Base-by-base conservation (phyloP, 2,888 invertebrate species). In the Boloria selene region DNA sequence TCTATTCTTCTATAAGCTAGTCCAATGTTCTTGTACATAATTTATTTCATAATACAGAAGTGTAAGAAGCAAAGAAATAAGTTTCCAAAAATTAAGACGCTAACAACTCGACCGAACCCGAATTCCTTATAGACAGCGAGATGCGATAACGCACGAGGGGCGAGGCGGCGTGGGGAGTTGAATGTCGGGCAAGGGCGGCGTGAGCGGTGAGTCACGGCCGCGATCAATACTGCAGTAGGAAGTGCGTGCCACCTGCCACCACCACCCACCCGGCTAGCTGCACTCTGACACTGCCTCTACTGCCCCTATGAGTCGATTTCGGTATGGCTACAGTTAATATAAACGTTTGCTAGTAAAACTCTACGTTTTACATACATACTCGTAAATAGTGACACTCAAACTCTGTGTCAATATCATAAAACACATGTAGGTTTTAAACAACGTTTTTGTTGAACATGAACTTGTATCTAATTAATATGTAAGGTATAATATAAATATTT, bases 141-240 rank as follows among this genome's bases (percentile, higher is more conserved):
- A 77, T 75, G 76, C 77, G 82, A 83, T 83, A 83, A 78, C 76
- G 77, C 77, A 69, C 70, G 77, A 77, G 75, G 73, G 68, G 73
- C 72, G 77, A 73, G 75, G 72, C 68, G 72, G 73, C 68, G 75
- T 78, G 78, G 77, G 79, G 82, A 84, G 81, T 83, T 86, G 90
- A 89, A 92, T 90, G 88, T 92, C 91, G 91, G 90, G 90, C 91
- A 92, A 92, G 91, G 91, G 91, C 88, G 88, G 85, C 88, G 79
- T 88, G 90, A 91, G 88, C 91, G 91, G 79, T 88, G 90, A 91
- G 88, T 91, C 91, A 91, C 82, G 88, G 88, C 83, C 86, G 83
- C 80, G 90, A 88, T 91, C 91, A 86, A 92, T 92, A 92, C 86
- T 91, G 91, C 91, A 91, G 78, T 70, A 71, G 83, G 81, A 81